phyloP scores from a whole-genome alignment of 1,140 invertebrate genomes.

The Ceratina australensis region DNA sequence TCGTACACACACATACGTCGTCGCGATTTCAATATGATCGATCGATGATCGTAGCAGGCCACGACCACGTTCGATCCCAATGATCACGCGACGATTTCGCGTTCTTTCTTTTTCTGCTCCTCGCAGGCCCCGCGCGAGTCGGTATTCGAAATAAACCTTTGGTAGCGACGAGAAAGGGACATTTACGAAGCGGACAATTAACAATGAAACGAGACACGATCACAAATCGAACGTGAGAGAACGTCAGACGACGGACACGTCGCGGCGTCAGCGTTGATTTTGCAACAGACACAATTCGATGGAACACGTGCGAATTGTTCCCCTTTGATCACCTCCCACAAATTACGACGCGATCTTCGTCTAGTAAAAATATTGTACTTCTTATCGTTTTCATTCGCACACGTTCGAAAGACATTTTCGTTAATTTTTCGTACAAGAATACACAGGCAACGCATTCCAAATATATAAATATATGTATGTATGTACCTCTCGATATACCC shows the following conservation, averaged over 20 bases:
- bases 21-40: background rate
- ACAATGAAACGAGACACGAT: constrained; percentile 19
- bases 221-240: background rate
- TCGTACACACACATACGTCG: background rate
- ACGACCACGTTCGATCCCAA: too few relatives aligned
- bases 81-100: too few relatives aligned
- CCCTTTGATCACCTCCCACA: background rate
- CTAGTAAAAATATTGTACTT: too few relatives aligned
- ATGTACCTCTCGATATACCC: constrained; percentile 24
- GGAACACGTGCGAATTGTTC: constrained; percentile 1
- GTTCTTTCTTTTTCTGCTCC: too few relatives aligned
- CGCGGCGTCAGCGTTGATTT: background rate
- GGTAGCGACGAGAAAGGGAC: background rate
- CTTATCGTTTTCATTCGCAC: background rate
- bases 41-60: constrained; percentile 13
- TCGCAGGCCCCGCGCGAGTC: too few relatives aligned
- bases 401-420: constrained; percentile 1
- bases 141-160: too few relatives aligned
- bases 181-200: constrained; percentile 2
- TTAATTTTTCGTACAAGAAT: constrained; percentile 15
- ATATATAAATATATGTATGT: background rate
- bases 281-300: background rate
- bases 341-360: background rate
- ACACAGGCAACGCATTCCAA: background rate
- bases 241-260: background rate